phyloP scores from a whole-genome alignment of 2,888 invertebrate species.

The Carabus problematicus region DNA sequence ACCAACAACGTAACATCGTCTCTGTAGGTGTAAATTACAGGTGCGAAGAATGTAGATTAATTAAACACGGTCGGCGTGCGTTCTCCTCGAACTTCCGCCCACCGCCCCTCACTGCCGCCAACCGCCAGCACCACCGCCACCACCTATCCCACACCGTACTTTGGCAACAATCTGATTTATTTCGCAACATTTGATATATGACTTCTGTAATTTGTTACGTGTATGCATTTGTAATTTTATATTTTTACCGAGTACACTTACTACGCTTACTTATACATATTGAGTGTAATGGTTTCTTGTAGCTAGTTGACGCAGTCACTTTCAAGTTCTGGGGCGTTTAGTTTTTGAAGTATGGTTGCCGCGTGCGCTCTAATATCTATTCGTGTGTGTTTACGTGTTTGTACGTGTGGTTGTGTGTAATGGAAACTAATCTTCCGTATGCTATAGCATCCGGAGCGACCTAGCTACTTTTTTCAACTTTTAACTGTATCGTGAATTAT shows the following conservation, averaged over 20 bases:
- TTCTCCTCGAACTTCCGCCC: background rate
- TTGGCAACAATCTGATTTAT: slow-evolving; percentile 37
- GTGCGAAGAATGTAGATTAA: slow-evolving; percentile 32
- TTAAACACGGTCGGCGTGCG: slow-evolving; percentile 1
- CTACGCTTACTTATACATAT: no score
- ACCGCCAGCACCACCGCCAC: slow-evolving; percentile 8
- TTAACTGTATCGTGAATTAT: no score
- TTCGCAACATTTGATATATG: slow-evolving; percentile 33
- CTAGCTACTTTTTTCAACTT: no score
- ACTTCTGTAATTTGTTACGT: slow-evolving; percentile 37
- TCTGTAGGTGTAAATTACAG: slow-evolving; percentile 26
- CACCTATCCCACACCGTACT: background rate
- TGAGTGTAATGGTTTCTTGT: no score
- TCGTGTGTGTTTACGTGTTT: no score
- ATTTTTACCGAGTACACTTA: slow-evolving; percentile 2
- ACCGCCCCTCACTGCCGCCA: slow-evolving; percentile 7
- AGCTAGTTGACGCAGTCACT: no score
- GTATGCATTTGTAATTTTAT: slow-evolving; percentile 23
- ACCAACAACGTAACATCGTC: background rate
- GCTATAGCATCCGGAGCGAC: no score
- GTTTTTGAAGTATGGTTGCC: no score
- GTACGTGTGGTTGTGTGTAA: no score
- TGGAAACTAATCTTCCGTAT: no score
- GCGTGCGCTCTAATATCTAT: no score
- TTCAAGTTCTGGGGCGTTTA: no score